Evolutionary conservation across 1,140 invertebrate genomes (phyloP), one percentile per base, ranked within the genome.

Genomic region (Conus ventricosus): DNA sequence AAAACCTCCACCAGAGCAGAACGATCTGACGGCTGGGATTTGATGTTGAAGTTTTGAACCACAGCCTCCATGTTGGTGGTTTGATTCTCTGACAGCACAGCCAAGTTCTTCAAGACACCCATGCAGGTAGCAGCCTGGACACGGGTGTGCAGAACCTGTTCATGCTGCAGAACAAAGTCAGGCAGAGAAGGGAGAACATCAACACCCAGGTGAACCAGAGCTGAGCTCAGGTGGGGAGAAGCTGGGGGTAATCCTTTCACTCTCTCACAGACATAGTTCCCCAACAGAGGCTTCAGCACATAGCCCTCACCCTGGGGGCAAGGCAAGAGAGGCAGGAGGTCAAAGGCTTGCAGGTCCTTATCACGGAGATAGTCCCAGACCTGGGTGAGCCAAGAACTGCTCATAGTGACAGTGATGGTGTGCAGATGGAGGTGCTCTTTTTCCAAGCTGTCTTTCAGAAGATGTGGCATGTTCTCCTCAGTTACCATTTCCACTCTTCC

Each of bases 201-300:
- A 5, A 84, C 57, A 63, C 82, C 82, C 27, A 84, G 82, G 82
- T 84, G 82, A 84, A 15, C 5, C 8, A 84, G 82, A 17, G 82
- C 82, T 10, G 23, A 5, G 27, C 55, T 63, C 23, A 84, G 82
- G 13, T 54, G 53, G 11, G 82, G n/a, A 27, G 82, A 63, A 5
- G 82, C 82, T 5, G 82, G 57, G 13, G 82, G 82, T 13, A 84
- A 84, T 13, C 82, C 82, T 25, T 7, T n/a, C 82, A 84, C 5
- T 20, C 10, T 84, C 82, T 63, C 82, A 63, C 82, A 84, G 27
- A 63, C 25, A 20, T 84, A 84, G 82, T 84, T 84, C 13, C 82
- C 82, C 4, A 11, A 10, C 20, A 84, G 54, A 5, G 82, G 55
- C 57, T 20, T 60, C 23, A 84, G 82, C 25, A 13, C 55, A 54